Evolutionary conservation across 2,113 vertebrate species (phyloP), one percentile per base, ranked within the genome.

Genomic region (Alethe diademata): DNA sequence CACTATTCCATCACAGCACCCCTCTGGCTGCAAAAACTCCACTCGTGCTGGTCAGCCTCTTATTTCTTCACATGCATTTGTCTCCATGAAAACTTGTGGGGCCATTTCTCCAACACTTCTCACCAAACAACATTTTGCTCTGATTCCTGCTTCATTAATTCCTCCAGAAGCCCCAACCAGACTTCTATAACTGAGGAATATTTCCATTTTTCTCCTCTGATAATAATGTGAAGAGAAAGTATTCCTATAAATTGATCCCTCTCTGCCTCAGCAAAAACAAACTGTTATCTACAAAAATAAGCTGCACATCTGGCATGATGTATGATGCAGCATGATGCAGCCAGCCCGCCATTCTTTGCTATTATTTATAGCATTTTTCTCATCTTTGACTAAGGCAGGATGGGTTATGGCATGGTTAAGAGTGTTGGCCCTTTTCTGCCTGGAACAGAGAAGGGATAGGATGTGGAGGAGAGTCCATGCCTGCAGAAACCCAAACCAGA

Each of bases 241-340:
- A 14, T 40, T 65, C n/a, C 43, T 76, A 3, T 26, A 20, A 8
- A 19, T 8, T 23, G 42, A 16, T 11, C 14, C 5, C 16, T 42
- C 20, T 78, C 38, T 60, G 43, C 54, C 43, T 47, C 80, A 57
- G 38, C 4, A 20, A 61, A 54, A 80, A 42, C 4, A 8, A 28
- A 48, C 35, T 45, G 0, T 36, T 70, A 36, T 10, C 54, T 62
- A 19, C 56, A 76, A 88, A 75, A 79, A 33, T 53, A 56, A 83
- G 28, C n/a, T 12, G 24, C 29, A 70, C 40, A n/a, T 57, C 64
- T 80, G n/a, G 45, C 0, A 0, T 5, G 22, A 64, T 8, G n/a
- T 5, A 24, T 12, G 47, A 48, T 23, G 22, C 22, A 23, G 47
- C 22, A 47, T 47, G 47, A 22, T 47, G 22, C 36, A 81, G 51